Evolutionary conservation across 1,140 invertebrate genomes (phyloP).

Genomic region (Calliphora vicina): DNA sequence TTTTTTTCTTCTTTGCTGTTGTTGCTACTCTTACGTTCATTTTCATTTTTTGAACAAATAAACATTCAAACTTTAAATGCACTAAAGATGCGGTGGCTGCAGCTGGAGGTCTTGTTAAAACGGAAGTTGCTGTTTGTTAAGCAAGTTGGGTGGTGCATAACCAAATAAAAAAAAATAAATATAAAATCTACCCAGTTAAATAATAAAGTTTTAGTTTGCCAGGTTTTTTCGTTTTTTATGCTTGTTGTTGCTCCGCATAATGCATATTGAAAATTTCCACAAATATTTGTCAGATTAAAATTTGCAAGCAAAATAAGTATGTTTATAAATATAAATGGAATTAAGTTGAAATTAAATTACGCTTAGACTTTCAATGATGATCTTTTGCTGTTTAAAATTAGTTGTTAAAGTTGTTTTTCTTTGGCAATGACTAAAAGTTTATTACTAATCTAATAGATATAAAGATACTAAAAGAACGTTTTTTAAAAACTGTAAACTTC

Average conservation of each 20-base stretch:
- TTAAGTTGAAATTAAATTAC: neutral
- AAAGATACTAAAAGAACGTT: no score
- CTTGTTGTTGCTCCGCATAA: neutral
- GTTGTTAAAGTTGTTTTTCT: neutral
- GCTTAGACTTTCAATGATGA: neutral
- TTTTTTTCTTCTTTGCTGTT: neutral
- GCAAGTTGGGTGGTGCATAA: neutral
- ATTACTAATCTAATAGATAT: neutral
- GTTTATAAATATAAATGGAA: neutral
- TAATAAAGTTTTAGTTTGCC: neutral
- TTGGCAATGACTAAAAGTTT: neutral
- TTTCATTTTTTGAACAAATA: neutral
- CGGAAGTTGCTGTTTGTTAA: neutral
- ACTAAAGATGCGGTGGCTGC: neutral
- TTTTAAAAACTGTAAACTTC: no score
- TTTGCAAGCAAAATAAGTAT: neutral
- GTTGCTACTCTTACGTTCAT: neutral
- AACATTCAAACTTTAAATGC: conserved; percentile 12
- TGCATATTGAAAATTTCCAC: neutral
- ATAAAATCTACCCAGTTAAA: neutral
- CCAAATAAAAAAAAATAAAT: no score
- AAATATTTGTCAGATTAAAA: neutral
- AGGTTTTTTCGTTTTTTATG: neutral
- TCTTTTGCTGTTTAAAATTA: neutral
- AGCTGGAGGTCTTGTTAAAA: neutral